These are phyloP conservation scores for Athalia circularis DNA, from an alignment of 2,888 invertebrate genomes.

Conservation along the genomic window DNA sequence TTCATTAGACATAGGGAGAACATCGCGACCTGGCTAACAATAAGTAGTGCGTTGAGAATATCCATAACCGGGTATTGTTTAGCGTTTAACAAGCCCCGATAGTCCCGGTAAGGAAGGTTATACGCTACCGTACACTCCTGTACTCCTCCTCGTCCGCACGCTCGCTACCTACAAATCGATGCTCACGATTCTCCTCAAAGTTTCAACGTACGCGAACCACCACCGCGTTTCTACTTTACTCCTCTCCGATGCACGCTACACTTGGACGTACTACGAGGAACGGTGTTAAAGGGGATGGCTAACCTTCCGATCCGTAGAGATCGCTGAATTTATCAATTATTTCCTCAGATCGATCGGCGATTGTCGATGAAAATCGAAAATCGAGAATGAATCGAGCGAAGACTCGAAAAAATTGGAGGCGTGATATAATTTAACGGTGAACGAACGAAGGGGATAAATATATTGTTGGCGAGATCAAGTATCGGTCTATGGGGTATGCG, in stretches of 20 bases:
- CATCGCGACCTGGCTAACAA: conserved; percentile 31
- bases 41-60: conserved; percentile 36
- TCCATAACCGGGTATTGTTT: conserved; percentile 37
- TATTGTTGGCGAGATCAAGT: neutral
- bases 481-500: neutral
- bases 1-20: conserved; percentile 32
- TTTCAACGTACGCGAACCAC: neutral
- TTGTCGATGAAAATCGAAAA: no score
- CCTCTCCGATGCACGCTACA: no score
- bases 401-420: no score
- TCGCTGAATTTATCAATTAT: neutral
- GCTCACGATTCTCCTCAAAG: conserved; percentile 19
- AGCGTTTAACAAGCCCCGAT: conserved; percentile 41
- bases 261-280: no score
- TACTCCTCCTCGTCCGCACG: no score
- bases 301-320: no score
- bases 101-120: conserved; percentile 25
- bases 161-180: conserved; percentile 14
- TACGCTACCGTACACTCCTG: neutral
- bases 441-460: no score
- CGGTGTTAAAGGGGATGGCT: no score
- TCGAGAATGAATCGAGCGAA: no score
- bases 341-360: neutral
- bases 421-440: no score
- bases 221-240: no score